Conservation (phyloP, 1,140 invertebrate genomes). For the Sesamia nonagrioides region DNA sequence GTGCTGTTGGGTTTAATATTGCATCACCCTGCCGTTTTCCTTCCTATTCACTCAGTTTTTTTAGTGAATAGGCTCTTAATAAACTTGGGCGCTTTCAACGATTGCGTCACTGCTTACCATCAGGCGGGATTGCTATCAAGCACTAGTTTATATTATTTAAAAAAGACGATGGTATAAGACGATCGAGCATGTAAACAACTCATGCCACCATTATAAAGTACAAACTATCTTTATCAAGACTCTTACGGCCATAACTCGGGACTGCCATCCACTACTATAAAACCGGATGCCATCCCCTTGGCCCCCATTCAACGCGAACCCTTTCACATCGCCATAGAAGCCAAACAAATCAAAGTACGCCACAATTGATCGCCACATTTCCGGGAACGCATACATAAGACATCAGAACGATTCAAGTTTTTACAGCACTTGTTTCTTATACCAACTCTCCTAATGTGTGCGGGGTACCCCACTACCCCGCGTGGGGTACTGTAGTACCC, state of each 20-base stretch:
- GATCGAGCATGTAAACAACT: no score
- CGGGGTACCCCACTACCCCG: conserved; percentile 7
- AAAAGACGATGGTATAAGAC: no score
- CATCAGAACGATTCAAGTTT: conserved; percentile 22
- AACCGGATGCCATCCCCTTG: not conserved
- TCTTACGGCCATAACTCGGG: not conserved
- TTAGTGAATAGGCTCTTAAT: no score
- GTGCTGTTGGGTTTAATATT: no score
- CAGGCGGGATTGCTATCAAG: no score
- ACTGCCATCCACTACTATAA: not conserved
- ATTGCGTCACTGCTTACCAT: no score
- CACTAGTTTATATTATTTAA: no score
- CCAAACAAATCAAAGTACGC: conserved; percentile 15
- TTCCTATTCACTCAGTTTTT: no score
- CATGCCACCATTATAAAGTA: not conserved
- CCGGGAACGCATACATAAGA: conserved; percentile 15
- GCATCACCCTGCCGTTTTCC: no score
- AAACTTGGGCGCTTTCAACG: no score
- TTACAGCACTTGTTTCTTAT: conserved; percentile 26
- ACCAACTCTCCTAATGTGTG: not conserved
- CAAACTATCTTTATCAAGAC: not conserved
- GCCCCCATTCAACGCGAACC: not conserved
- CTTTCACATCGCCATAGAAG: not conserved
- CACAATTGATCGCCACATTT: conserved; percentile 12
- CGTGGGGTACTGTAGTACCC: not conserved